These are phyloP conservation scores for Rhagonycha fulva DNA, from an alignment of 2,888 invertebrate genomes.

Conservation along the genomic window DNA sequence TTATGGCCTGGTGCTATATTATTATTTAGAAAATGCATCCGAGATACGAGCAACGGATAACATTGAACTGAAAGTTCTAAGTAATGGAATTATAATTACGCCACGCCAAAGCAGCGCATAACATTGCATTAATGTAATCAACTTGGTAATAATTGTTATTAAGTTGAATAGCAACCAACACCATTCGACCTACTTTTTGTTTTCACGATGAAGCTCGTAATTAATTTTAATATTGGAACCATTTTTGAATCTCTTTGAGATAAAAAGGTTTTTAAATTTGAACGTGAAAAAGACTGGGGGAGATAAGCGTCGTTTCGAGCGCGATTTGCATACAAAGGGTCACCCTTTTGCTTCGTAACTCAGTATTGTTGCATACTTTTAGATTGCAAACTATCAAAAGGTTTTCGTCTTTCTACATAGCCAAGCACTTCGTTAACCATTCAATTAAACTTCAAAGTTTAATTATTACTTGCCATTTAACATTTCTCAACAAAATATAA, in stretches of 20 bases:
- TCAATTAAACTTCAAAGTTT: slow-evolving; percentile 25
- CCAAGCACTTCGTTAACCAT: slow-evolving; percentile 16
- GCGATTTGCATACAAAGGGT: slow-evolving; percentile 41
- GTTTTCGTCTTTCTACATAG: slow-evolving; percentile 2
- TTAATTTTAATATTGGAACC: not conserved
- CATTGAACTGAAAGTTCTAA: not conserved
- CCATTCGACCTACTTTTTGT: not conserved
- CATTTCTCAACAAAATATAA: not conserved
- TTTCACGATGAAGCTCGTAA: not conserved
- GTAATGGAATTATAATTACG: not conserved
- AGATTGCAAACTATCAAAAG: slow-evolving; percentile 27
- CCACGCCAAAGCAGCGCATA: not conserved
- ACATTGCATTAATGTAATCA: not conserved
- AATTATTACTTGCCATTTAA: slow-evolving; percentile 8
- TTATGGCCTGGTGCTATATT: too few species aligned
- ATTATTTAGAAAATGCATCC: too few species aligned
- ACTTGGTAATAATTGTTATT: not conserved
- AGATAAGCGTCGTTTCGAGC: slow-evolving; percentile 39
- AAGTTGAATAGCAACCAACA: not conserved
- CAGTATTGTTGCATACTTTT: slow-evolving; percentile 37
- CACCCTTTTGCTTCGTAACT: slow-evolving; percentile 30
- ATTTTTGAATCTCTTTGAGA: not conserved
- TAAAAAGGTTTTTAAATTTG: slow-evolving; percentile 22
- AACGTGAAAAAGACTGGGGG: slow-evolving; percentile 29
- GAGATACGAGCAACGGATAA: too few species aligned